Evolutionary conservation across 2,797 vertebrate genomes (phyloP).

Genomic region (Hylomyscus alleni): DNA sequence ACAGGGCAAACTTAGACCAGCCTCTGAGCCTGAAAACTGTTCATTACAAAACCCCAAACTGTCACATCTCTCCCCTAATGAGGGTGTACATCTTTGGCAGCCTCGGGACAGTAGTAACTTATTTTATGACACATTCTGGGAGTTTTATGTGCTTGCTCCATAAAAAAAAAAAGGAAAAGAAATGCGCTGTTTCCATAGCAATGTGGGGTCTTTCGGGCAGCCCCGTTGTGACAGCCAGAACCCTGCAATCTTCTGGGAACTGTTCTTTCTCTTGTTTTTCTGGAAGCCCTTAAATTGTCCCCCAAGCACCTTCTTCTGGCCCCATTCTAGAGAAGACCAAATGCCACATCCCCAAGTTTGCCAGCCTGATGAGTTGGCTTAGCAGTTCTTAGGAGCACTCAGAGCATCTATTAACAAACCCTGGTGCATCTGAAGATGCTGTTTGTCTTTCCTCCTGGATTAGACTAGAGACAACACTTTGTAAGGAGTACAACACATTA

Average conservation of each 20-base stretch:
- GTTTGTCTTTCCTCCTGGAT: not conserved
- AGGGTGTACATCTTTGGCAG: slow-evolving; percentile 89
- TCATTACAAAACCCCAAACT: slow-evolving; percentile 89
- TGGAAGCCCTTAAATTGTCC: slow-evolving; percentile 82
- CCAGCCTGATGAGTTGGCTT: slow-evolving; percentile 73
- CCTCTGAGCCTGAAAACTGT: slow-evolving; percentile 84
- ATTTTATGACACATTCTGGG: slow-evolving; percentile 90
- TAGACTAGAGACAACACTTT: not conserved
- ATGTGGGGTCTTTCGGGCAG: slow-evolving; percentile 87
- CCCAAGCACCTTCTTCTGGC: slow-evolving; percentile 54
- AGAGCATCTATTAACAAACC: not conserved
- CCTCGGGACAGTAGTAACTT: slow-evolving; percentile 91
- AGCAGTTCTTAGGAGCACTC: slow-evolving; percentile 45
- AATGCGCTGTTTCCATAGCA: slow-evolving; percentile 90
- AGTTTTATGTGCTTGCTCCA: slow-evolving; percentile 89
- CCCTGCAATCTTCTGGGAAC: slow-evolving; percentile 83
- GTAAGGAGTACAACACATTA: not conserved
- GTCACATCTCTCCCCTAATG: slow-evolving; percentile 89
- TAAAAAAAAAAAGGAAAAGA: slow-evolving; percentile 67
- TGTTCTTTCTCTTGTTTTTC: slow-evolving; percentile 70
- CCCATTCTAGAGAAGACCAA: slow-evolving; percentile 56
- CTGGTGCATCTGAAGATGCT: not conserved
- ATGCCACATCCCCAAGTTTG: slow-evolving; percentile 64
- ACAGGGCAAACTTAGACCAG: slow-evolving; percentile 82
- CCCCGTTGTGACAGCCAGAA: slow-evolving; percentile 85